phyloP scores from a whole-genome alignment of 2,113 vertebrate species.

The Scalopus aquaticus region DNA sequence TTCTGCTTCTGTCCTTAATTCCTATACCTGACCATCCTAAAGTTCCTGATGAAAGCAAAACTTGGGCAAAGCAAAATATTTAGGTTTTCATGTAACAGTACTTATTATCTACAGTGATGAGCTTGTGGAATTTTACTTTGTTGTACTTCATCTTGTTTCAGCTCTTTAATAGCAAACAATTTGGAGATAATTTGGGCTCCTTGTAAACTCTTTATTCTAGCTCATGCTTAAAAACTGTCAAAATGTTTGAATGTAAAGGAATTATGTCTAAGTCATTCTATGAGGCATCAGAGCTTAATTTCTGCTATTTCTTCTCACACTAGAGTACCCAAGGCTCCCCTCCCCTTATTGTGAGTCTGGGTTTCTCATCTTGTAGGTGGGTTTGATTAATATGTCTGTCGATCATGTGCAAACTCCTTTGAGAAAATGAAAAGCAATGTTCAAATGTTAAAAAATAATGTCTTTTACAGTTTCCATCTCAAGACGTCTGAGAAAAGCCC shows the following conservation, averaged over 20 bases:
- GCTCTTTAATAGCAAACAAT: conserved; percentile 43
- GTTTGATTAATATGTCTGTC: conserved; percentile 76
- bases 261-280: conserved; percentile 58
- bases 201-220: neutral
- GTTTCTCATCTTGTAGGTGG: conserved; percentile 70
- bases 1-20: neutral
- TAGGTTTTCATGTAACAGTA: neutral
- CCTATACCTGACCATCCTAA: neutral
- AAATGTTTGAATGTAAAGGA: conserved; percentile 69
- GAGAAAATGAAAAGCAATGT: conserved; percentile 74
- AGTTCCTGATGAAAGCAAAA: neutral
- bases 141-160: conserved; percentile 46
- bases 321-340: conserved; percentile 5
- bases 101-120: neutral
- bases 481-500: conserved; percentile 37
- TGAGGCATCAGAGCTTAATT: conserved; percentile 64
- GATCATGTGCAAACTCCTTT: conserved; percentile 71
- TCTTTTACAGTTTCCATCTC: conserved; percentile 52
- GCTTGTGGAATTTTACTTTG: neutral
- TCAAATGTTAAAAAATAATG: conserved; percentile 69
- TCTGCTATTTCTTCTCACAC: conserved; percentile 44
- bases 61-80: neutral
- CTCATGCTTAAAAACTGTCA: conserved; percentile 66
- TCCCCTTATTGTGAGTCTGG: conserved; percentile 37
- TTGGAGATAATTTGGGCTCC: conserved; percentile 17